Evolutionary conservation across 1,140 invertebrate genomes (phyloP), one percentile per base, ranked within the genome.

Genomic region (Pseudomyrmex dendroicus): DNA sequence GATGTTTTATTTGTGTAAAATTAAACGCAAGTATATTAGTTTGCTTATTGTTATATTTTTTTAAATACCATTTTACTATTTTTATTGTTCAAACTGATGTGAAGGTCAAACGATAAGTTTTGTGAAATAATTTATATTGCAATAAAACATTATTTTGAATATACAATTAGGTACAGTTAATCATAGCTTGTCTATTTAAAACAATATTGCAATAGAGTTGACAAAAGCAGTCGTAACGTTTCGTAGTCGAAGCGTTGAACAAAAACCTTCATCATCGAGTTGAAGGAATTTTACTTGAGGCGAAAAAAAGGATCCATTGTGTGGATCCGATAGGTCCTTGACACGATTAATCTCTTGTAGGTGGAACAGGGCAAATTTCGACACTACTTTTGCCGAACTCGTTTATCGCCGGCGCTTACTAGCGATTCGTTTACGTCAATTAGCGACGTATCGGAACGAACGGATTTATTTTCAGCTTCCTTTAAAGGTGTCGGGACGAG

Each of bases 321-420:
- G 66, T 77, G 9, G 63, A 70, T 62, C 70, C 68, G 25, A 66
- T 77, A 52, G 50, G 86, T 88, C 87, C 87, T 89, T 89, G 87
- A 89, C 87, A 89, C 83, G 84, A 89, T 89, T 88, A 88, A 89
- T 84, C 87, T 50, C 73, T 89, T 88, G 87, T 89, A 85, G 87
- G 87, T 89, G 87, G 87, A 86, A 74, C 84, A 82, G 57, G 13
- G 20, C 57, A 80, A n/a, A 73, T 89, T 89, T 89, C 87, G 86
- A 86, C 86, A 89, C 64, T 35, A 2, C 61, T 48, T 73, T 68
- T 62, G 13, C 25, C 48, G 7, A 66, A 56, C 35, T 77, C 50
- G 25, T 22, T 25, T 46, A 8, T 35, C 4, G 35, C 35, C 35
- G 35, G 35, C 61, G 61, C 54, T 76, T n/a, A 56, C 52, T 77